Evolutionary conservation across 1,140 invertebrate genomes (phyloP).

Genomic region (Papilio polyxenes): DNA sequence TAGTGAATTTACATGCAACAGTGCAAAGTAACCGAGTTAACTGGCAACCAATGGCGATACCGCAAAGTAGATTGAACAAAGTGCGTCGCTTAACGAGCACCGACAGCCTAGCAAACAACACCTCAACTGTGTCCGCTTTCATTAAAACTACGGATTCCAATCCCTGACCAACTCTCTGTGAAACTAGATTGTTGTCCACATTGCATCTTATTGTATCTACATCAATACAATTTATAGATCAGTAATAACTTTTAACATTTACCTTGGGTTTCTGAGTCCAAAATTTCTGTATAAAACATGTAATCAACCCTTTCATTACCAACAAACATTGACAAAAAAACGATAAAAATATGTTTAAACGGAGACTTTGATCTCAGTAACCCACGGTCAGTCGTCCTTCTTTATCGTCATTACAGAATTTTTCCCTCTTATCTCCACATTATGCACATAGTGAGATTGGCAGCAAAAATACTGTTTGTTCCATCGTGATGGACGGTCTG

Average conservation of each 20-base stretch:
- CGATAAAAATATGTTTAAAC: too few relatives aligned
- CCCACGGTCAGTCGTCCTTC: not conserved
- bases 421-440: not conserved
- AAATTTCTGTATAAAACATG: too few relatives aligned
- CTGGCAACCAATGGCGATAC: conserved; percentile 34
- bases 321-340: too few relatives aligned
- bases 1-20: conserved; percentile 34
- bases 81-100: conserved; percentile 45
- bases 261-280: too few relatives aligned
- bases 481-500: not conserved
- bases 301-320: too few relatives aligned
- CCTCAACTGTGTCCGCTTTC: conserved; percentile 22
- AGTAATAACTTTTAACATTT: too few relatives aligned
- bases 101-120: conserved; percentile 38
- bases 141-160: conserved; percentile 39
- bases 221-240: too few relatives aligned
- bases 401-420: not conserved
- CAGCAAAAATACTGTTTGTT: not conserved
- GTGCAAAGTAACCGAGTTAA: conserved; percentile 25
- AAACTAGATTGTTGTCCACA: conserved; percentile 13
- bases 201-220: not conserved
- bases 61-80: conserved; percentile 54
- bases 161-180: conserved; percentile 29
- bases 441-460: not conserved
- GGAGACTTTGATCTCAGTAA: too few relatives aligned